phyloP scores from a whole-genome alignment of 2,797 vertebrate species.

The Graptemys geographica region DNA sequence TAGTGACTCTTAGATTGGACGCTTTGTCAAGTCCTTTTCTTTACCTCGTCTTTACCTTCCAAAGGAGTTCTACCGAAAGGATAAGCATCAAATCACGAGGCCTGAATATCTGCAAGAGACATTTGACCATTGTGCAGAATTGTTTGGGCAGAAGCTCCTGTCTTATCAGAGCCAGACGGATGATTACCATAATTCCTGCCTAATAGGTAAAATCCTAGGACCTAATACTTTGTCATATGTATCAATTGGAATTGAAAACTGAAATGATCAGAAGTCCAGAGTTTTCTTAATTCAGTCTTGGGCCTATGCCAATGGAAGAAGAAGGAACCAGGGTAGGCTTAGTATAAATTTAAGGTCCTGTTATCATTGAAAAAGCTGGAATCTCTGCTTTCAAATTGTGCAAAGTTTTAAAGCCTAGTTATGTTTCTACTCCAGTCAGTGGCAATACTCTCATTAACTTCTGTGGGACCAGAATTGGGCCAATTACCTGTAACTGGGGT shows the following conservation, averaged over 20 bases:
- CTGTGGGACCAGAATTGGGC: not conserved
- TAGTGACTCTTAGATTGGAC: not conserved
- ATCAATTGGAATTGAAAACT: not conserved
- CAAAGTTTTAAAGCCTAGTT: not conserved
- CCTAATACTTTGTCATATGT: not conserved
- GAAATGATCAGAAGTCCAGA: not conserved
- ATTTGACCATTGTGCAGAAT: constrained; percentile 85
- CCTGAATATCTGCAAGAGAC: constrained; percentile 82
- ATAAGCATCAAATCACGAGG: constrained; percentile 64
- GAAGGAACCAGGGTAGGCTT: not conserved
- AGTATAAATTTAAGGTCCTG: not conserved
- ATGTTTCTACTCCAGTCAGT: not conserved
- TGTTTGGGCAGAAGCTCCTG: constrained; percentile 82
- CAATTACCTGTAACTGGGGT: not conserved
- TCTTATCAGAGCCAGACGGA: constrained; percentile 83
- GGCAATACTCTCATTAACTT: not conserved
- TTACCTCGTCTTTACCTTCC: not conserved
- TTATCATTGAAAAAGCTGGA: not conserved
- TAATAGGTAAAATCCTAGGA: constrained; percentile 77
- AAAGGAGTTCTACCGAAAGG: constrained; percentile 89
- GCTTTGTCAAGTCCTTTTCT: not conserved
- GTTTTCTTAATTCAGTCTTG: not conserved
- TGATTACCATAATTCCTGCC: constrained; percentile 82
- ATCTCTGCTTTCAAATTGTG: not conserved
- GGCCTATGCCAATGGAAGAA: not conserved